Percentiles rank a stretch among this genome's conserved stretches.
Conservation (phyloP, 2,888 invertebrate genomes). For the Myathropa florea region DNA sequence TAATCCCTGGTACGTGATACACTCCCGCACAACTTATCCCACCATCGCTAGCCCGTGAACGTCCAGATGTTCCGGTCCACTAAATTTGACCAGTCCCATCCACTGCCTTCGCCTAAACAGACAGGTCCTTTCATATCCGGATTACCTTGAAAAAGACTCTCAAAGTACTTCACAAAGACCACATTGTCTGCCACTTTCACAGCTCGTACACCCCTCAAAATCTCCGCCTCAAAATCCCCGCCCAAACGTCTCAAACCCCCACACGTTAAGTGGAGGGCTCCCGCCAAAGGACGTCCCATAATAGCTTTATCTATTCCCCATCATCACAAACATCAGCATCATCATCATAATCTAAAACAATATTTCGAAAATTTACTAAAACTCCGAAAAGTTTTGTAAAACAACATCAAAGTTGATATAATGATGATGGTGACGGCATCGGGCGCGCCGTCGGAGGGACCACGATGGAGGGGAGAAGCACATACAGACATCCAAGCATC, state of each 20-base stretch:
- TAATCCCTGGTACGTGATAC: no score
- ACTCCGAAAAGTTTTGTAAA: constrained; percentile 17
- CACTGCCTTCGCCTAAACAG: no score
- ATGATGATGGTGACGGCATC: background rate
- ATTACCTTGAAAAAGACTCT: background rate
- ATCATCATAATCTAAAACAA: constrained; percentile 36
- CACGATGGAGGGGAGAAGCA: background rate
- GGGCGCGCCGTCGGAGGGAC: background rate
- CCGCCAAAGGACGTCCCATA: background rate
- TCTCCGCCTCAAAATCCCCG: background rate
- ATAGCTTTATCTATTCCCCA: constrained; percentile 25
- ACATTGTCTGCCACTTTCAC: background rate
- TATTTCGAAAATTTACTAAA: constrained; percentile 31
- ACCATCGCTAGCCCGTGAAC: background rate
- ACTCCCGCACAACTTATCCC: background rate
- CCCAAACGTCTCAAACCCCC: background rate
- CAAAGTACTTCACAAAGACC: background rate
- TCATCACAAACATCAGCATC: background rate
- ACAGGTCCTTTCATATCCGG: background rate
- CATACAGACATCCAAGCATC: background rate
- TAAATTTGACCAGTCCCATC: background rate
- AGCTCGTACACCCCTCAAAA: background rate
- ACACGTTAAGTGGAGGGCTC: background rate
- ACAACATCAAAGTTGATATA: constrained; percentile 39
- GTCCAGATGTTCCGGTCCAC: background rate